Evolutionary conservation across 2,888 invertebrate genomes (phyloP).

Genomic region (Mimachlamys varia): DNA sequence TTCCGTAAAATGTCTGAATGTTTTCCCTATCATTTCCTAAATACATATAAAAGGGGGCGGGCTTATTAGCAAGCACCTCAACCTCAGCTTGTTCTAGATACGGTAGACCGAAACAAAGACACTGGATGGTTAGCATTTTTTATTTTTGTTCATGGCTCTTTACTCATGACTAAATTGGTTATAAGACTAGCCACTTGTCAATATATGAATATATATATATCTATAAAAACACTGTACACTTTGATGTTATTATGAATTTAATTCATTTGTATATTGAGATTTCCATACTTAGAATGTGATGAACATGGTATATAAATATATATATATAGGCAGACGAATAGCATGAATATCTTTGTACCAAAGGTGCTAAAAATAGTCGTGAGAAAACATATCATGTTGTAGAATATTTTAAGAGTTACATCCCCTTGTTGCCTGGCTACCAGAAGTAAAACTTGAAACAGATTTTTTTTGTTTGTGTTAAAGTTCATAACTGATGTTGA

Average conservation of each 20-base stretch:
- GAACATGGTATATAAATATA: slow-evolving; percentile 7
- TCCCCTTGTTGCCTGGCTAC: slow-evolving; percentile 23
- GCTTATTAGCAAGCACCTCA: too few species aligned
- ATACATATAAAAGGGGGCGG: too few species aligned
- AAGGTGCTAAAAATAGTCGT: slow-evolving; percentile 17
- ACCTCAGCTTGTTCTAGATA: too few species aligned
- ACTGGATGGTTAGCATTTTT: neutral
- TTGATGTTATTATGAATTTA: neutral
- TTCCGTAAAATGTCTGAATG: too few species aligned
- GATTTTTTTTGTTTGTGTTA: too few species aligned
- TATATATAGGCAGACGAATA: slow-evolving; percentile 20
- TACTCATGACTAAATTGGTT: slow-evolving; percentile 18
- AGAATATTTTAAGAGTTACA: neutral
- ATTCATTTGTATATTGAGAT: slow-evolving; percentile 29
- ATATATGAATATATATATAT: neutral
- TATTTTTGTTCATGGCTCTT: too few species aligned
- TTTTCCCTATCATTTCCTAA: too few species aligned
- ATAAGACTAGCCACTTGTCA: neutral
- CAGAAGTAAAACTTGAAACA: too few species aligned
- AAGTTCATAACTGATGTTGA: too few species aligned
- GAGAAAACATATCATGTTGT: slow-evolving; percentile 20
- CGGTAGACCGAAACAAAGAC: neutral
- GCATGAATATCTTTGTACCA: slow-evolving; percentile 29
- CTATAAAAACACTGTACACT: too few species aligned
- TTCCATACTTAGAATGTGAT: slow-evolving; percentile 26